These are phyloP conservation scores for Cherax quadricarinatus DNA, from an alignment of 1,140 invertebrate genomes.

Conservation along the genomic window DNA sequence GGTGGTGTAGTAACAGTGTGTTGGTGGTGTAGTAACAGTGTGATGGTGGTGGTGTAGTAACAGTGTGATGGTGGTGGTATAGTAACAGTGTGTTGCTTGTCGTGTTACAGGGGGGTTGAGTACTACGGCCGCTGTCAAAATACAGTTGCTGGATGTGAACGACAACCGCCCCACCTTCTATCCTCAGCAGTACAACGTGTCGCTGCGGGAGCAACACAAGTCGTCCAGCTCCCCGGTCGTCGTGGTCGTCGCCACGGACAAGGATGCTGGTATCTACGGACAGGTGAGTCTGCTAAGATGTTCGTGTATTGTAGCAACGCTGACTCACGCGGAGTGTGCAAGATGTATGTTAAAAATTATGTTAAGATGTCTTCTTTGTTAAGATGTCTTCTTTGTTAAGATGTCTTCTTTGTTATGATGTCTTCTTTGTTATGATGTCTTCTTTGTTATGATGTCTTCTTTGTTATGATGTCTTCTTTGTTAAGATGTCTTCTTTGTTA, in stretches of 20 bases:
- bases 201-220: slow-evolving; percentile 81
- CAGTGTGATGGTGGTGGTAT: too few species aligned
- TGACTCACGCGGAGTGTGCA: too few species aligned
- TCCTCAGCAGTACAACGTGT: slow-evolving; percentile 91
- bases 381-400: background rate
- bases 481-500: too few species aligned
- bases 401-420: background rate
- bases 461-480: too few species aligned
- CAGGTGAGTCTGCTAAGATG: slow-evolving; percentile 77
- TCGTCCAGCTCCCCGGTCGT: slow-evolving; percentile 82
- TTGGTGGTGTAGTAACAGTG: too few species aligned
- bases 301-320: too few species aligned
- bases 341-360: background rate
- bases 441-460: too few species aligned
- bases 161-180: slow-evolving; percentile 94
- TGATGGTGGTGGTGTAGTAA: too few species aligned
- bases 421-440: too few species aligned
- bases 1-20: too few species aligned
- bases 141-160: slow-evolving; percentile 94
- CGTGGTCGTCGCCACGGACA: slow-evolving; percentile 90
- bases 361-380: too few species aligned
- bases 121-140: slow-evolving; percentile 93
- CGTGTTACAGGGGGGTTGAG: slow-evolving; percentile 88
- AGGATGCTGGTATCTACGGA: slow-evolving; percentile 90
- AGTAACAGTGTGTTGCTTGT: background rate